Conservation (phyloP, 2,797 vertebrate genomes). For the Syndactyla subalaris region DNA sequence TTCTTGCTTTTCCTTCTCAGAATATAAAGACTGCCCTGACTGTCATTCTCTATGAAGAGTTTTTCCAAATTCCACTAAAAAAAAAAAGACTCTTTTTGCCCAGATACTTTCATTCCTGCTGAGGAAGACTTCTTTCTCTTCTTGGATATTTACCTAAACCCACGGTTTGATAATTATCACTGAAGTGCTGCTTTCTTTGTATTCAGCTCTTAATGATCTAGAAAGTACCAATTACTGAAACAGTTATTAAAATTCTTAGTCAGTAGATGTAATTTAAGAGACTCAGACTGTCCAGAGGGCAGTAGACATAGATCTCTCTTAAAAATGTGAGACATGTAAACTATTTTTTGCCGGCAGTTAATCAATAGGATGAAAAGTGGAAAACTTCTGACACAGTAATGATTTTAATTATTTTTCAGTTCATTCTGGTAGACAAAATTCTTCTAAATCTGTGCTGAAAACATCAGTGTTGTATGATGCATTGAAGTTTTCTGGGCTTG, state of each 20-base stretch:
- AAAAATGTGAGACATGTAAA: conserved; percentile 11
- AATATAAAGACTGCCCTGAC: not conserved
- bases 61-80: not conserved
- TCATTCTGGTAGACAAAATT: not conserved
- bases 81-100: not conserved
- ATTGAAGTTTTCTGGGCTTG: not conserved
- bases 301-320: conserved; percentile 5
- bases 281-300: not conserved
- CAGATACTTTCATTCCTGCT: not conserved
- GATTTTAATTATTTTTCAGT: conserved; percentile 6
- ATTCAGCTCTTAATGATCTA: not conserved
- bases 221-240: conserved; percentile 7
- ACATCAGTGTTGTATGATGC: not conserved
- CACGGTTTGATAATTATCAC: not conserved
- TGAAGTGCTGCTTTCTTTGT: not conserved
- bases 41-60: not conserved
- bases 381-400: not conserved
- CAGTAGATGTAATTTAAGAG: conserved; percentile 39
- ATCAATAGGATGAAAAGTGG: conserved; percentile 28
- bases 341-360: conserved; percentile 25
- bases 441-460: not conserved
- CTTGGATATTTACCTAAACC: not conserved
- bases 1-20: not conserved
- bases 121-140: not conserved
- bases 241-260: conserved; percentile 54